A percentile compares a stretch with the other conserved stretches of the same genome.
phyloP scores from a whole-genome alignment of 2,113 vertebrate species.

The Calonectris borealis region DNA sequence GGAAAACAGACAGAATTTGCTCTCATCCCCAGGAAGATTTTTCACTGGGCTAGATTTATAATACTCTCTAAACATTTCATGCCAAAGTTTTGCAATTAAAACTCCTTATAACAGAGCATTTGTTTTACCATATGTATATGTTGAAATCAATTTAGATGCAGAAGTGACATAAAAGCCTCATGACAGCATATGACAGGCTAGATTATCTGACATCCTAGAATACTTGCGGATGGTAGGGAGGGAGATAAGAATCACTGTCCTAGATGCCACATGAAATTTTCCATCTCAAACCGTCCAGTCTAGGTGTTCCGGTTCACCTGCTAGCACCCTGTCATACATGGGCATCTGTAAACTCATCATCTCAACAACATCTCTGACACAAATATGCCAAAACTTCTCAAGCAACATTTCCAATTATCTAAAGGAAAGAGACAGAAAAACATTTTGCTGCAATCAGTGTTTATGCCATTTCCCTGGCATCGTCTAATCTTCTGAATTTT shows the following conservation, averaged over 20 bases:
- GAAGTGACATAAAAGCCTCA: neutral
- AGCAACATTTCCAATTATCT: neutral
- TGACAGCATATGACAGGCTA: fast-evolving
- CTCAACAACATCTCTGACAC: neutral
- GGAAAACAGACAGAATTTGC: neutral
- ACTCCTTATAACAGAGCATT: neutral
- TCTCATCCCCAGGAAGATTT: neutral
- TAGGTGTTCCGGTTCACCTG: neutral
- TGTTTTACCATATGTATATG: neutral
- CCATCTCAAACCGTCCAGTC: neutral
- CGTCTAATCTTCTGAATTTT: neutral
- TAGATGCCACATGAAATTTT: neutral
- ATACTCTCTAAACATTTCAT: neutral
- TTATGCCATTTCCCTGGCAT: neutral
- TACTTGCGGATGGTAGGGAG: neutral
- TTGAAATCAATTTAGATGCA: neutral
- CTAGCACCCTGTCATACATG: neutral
- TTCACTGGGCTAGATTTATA: neutral
- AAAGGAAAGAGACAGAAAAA: neutral
- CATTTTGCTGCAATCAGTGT: neutral
- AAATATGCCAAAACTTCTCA: neutral
- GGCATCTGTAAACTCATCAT: neutral
- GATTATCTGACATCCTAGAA: neutral
- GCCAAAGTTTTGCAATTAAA: neutral
- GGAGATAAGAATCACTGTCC: neutral